Percentiles rank a stretch among this genome's conserved stretches.
These are phyloP conservation scores for Ammodytes marinus DNA, from an alignment of 2,113 vertebrate genomes.

Conservation along the genomic window DNA sequence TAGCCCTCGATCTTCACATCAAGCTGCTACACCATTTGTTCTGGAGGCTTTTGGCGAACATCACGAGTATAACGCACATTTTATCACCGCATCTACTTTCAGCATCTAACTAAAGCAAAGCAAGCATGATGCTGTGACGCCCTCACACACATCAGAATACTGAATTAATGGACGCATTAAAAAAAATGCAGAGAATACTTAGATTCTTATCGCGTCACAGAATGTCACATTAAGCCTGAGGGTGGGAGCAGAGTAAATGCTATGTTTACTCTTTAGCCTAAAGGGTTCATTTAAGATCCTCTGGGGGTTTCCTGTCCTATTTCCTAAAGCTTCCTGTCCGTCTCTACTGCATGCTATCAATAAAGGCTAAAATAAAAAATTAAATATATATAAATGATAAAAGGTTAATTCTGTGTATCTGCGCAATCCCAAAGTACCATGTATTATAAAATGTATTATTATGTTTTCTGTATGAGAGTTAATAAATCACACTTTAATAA, in stretches of 20 bases:
- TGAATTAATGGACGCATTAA: neutral
- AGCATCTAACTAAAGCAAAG: neutral
- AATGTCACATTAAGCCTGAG: constrained; percentile 44
- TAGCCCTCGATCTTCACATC: neutral
- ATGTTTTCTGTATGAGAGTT: neutral
- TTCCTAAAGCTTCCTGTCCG: neutral
- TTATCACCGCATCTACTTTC: neutral
- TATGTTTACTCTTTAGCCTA: constrained; percentile 1
- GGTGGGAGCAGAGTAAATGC: constrained; percentile 36
- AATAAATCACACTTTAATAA: neutral
- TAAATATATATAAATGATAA: neutral
- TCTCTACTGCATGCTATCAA: neutral
- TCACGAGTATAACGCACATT: too few relatives aligned
- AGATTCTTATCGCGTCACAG: neutral
- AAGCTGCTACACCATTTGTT: neutral
- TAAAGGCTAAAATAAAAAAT: neutral
- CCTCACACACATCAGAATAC: neutral
- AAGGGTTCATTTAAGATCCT: neutral
- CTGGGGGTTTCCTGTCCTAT: neutral
- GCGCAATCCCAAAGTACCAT: neutral
- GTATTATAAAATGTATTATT: neutral
- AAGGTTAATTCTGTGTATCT: neutral
- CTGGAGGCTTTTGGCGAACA: neutral
- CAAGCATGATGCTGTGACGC: neutral
- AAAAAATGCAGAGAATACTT: neutral